Evolutionary conservation across 2,113 vertebrate genomes (phyloP).

Genomic region (Thomomys bottae): DNA sequence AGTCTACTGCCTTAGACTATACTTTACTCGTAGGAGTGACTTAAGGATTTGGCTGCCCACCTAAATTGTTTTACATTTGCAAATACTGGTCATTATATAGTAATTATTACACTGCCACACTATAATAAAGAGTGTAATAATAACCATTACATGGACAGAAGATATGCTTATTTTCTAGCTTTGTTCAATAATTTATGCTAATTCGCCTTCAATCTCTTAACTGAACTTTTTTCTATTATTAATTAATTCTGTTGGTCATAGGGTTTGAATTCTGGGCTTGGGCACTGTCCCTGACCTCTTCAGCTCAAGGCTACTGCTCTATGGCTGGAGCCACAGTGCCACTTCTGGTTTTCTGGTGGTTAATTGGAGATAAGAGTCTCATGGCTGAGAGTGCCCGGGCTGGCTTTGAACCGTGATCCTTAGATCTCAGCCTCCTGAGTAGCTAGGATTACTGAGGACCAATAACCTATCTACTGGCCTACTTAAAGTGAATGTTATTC

Average conservation of each 20-base stretch:
- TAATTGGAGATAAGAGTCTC: too few relatives aligned
- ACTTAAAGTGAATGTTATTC: not conserved
- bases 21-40: not conserved
- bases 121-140: not conserved
- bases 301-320: too few relatives aligned
- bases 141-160: not conserved
- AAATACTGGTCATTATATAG: not conserved
- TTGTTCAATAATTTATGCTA: not conserved
- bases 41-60: not conserved
- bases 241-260: too few relatives aligned
- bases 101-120: not conserved
- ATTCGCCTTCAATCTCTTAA: not conserved
- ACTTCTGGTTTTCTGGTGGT: too few relatives aligned
- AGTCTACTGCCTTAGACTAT: not conserved
- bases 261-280: too few relatives aligned
- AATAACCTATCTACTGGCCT: not conserved
- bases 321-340: too few relatives aligned
- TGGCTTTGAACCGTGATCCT: too few relatives aligned
- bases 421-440: too few relatives aligned
- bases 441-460: too few relatives aligned
- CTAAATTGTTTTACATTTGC: not conserved
- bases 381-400: too few relatives aligned
- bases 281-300: too few relatives aligned
- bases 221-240: too few relatives aligned
- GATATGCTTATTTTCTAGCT: slow-evolving; percentile 12